Percentiles rank a stretch among this genome's conserved stretches.
These are phyloP conservation scores for Zoanthus sociatus DNA, from an alignment of 92 coral and sea anemone genomes.

Conservation along the genomic window DNA sequence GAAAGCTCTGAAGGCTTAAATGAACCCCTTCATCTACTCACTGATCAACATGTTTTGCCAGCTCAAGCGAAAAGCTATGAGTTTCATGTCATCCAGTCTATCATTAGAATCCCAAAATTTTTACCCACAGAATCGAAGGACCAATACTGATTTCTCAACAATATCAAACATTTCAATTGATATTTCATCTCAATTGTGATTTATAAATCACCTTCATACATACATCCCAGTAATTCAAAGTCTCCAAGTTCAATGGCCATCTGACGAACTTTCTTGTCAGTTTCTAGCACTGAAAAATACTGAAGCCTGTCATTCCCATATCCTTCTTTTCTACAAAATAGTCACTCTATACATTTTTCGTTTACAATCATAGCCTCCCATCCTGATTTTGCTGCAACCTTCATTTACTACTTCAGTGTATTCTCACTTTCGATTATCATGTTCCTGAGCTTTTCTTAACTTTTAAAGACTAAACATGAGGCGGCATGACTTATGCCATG, in stretches of 20 bases:
- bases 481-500: slow-evolving; percentile 67
- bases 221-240: not conserved
- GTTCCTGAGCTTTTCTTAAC: slow-evolving; percentile 4
- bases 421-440: slow-evolving; percentile 2
- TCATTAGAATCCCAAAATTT: slow-evolving; percentile 26
- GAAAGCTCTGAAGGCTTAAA: slow-evolving; percentile 52
- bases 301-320: not conserved
- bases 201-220: not conserved
- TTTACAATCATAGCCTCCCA: not conserved
- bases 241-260: slow-evolving; percentile 4
- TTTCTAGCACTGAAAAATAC: not conserved
- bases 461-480: slow-evolving; percentile 45
- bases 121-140: slow-evolving; percentile 39
- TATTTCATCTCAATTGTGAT: not conserved
- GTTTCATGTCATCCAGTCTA: slow-evolving; percentile 18
- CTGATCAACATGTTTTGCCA: slow-evolving; percentile 56
- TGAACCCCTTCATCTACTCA: slow-evolving; percentile 45
- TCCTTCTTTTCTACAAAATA: slow-evolving; percentile 19
- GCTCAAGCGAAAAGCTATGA: slow-evolving; percentile 72
- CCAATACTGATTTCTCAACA: slow-evolving; percentile 31
- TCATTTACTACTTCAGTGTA: not conserved
- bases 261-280: not conserved
- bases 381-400: not conserved
- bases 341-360: slow-evolving; percentile 27
- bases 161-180: not conserved